Conservation (phyloP, 2,888 invertebrate genomes). For the Gibbula magus region DNA sequence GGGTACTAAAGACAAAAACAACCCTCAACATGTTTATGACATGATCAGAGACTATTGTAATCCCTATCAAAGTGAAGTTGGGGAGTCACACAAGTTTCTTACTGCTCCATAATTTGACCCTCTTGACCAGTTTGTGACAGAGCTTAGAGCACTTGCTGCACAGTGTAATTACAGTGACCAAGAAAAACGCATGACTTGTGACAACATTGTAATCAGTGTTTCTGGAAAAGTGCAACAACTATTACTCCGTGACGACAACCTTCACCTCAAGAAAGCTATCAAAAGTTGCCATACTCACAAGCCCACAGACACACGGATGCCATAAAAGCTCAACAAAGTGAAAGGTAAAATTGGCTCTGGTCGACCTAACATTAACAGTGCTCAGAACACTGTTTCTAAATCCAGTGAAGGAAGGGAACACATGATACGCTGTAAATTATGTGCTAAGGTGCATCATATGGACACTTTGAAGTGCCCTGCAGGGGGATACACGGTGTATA, state of each 20-base stretch:
- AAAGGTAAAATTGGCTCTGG: background rate
- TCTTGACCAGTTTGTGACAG: slow-evolving; percentile 27
- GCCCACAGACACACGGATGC: too few relatives aligned
- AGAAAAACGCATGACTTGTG: slow-evolving; percentile 23
- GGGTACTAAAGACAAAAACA: background rate
- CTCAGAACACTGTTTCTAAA: background rate
- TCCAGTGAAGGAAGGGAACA: background rate
- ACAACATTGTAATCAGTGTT: slow-evolving; percentile 25
- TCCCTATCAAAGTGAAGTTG: slow-evolving; percentile 1
- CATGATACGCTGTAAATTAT: background rate
- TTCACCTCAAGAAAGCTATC: slow-evolving; percentile 8
- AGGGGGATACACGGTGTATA: too few relatives aligned
- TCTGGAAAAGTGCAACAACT: slow-evolving; percentile 30
- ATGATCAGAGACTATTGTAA: slow-evolving; percentile 30
- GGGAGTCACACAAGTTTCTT: slow-evolving; percentile 22
- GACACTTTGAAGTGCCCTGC: background rate
- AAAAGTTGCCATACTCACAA: slow-evolving; percentile 10
- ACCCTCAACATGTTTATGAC: background rate
- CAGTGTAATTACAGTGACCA: slow-evolving; percentile 25
- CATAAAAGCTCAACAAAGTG: background rate
- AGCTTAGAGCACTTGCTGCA: slow-evolving; percentile 13
- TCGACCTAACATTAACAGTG: too few relatives aligned
- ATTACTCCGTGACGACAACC: slow-evolving; percentile 20
- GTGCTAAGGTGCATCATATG: background rate
- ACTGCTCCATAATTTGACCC: slow-evolving; percentile 20